These are phyloP conservation scores for Epinephelus moara DNA, from an alignment of 2,113 vertebrate genomes.

Conservation along the genomic window DNA sequence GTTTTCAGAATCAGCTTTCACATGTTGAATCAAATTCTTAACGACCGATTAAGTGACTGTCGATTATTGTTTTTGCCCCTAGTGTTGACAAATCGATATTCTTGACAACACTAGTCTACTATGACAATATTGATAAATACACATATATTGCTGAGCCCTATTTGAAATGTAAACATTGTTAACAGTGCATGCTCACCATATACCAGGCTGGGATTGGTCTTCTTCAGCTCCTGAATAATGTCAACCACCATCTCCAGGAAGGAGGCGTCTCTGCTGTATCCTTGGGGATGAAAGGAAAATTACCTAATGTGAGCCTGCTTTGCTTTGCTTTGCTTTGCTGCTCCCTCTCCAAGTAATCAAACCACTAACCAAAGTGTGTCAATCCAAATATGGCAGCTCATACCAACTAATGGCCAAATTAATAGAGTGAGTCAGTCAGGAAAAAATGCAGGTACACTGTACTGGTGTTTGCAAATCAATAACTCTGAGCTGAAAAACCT, in stretches of 20 bases:
- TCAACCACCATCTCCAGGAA: conserved; percentile 95
- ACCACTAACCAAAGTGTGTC: background rate
- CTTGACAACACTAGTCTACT: too few species aligned
- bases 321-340: background rate
- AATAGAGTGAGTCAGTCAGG: background rate
- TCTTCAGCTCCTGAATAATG: conserved; percentile 93
- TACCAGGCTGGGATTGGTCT: conserved; percentile 88
- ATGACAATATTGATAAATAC: too few species aligned
- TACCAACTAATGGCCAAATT: background rate
- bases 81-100: too few species aligned
- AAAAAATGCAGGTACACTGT: background rate
- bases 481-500: background rate
- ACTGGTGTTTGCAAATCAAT: background rate
- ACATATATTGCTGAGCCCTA: too few species aligned
- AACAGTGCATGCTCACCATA: conserved; percentile 88
- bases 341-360: background rate
- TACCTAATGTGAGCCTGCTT: background rate
- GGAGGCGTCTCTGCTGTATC: conserved; percentile 93
- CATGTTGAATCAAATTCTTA: too few species aligned
- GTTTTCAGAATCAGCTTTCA: too few species aligned
- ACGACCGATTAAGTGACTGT: too few species aligned
- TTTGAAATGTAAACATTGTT: background rate
- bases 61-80: too few species aligned
- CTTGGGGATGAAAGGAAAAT: conserved; percentile 69
- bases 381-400: background rate